Conservation (phyloP, 2,888 invertebrate genomes). For the Xestia xanthographa region DNA sequence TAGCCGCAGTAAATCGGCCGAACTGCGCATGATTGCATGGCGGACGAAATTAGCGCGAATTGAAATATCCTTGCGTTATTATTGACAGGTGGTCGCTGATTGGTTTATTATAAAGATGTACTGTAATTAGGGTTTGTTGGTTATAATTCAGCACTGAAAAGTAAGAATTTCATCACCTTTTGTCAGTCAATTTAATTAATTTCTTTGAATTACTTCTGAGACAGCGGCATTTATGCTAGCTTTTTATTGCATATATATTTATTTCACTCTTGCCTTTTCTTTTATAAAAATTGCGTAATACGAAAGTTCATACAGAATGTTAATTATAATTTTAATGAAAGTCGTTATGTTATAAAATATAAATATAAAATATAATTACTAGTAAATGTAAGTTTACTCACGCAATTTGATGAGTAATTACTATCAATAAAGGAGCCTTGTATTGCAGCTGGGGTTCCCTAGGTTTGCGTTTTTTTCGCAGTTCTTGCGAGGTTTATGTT, state of each 20-base stretch:
- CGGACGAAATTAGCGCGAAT: conserved; percentile 50
- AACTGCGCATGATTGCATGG: conserved; percentile 59
- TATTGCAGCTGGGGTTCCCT: not conserved
- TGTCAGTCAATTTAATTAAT: not conserved
- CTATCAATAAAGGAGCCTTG: not conserved
- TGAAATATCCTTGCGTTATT: conserved; percentile 50
- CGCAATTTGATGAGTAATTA: not conserved
- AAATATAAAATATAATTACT: not conserved
- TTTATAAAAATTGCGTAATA: not conserved
- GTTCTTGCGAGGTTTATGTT: not conserved
- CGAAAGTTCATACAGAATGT: conserved; percentile 1
- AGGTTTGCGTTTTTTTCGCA: not conserved
- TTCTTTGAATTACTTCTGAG: not conserved
- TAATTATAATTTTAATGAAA: not conserved
- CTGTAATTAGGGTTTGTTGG: conserved; percentile 22
- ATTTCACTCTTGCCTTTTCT: not conserved
- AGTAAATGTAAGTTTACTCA: not conserved
- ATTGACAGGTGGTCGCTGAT: conserved; percentile 53
- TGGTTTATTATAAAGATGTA: conserved; percentile 35
- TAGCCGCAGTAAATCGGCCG: conserved; percentile 60
- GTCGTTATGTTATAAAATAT: conserved; percentile 8
- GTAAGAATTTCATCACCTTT: not conserved
- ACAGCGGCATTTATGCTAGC: not conserved
- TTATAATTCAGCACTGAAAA: not conserved
- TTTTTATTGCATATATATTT: not conserved